phyloP scores from a whole-genome alignment of 2,113 vertebrate genomes.

The Melanostigma gelatinosum region DNA sequence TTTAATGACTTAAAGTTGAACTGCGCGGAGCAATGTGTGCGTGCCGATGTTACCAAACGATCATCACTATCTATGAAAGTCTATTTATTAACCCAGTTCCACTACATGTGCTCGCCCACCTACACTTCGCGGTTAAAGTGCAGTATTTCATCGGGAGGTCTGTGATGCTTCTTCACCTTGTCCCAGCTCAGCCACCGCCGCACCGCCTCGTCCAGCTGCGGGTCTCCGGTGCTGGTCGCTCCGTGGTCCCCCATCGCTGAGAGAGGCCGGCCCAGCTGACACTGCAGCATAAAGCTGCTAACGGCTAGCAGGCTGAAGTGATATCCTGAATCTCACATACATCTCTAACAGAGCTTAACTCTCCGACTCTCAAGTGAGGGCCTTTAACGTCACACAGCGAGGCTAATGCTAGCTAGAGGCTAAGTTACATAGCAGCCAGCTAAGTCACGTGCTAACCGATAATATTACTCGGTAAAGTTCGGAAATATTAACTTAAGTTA shows the following conservation, averaged over 20 bases:
- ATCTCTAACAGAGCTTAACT: neutral
- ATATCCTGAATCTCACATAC: neutral
- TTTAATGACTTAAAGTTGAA: too few relatives aligned
- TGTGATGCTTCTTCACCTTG: constrained; percentile 77
- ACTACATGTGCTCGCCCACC: too few relatives aligned
- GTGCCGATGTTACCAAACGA: neutral
- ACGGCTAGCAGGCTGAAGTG: too few relatives aligned
- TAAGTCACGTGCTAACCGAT: neutral
- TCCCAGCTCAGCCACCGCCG: constrained; percentile 91
- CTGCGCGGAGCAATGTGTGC: too few relatives aligned
- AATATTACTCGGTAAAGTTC: too few relatives aligned
- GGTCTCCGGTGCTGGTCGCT: constrained; percentile 84
- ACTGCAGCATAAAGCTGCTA: too few relatives aligned
- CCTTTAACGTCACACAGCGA: neutral
- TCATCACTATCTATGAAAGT: accelerated
- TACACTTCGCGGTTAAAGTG: too few relatives aligned
- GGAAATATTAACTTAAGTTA: neutral
- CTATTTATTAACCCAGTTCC: neutral
- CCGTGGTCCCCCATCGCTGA: constrained; percentile 29
- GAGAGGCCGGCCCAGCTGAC: neutral
- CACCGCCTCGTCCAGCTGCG: constrained; percentile 86
- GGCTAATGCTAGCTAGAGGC: constrained; percentile 6
- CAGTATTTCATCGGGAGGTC: too few relatives aligned
- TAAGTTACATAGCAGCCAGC: neutral
- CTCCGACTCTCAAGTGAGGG: neutral